Evolutionary conservation across 2,113 vertebrate species (phyloP).

Genomic region (Symphodus melops): DNA sequence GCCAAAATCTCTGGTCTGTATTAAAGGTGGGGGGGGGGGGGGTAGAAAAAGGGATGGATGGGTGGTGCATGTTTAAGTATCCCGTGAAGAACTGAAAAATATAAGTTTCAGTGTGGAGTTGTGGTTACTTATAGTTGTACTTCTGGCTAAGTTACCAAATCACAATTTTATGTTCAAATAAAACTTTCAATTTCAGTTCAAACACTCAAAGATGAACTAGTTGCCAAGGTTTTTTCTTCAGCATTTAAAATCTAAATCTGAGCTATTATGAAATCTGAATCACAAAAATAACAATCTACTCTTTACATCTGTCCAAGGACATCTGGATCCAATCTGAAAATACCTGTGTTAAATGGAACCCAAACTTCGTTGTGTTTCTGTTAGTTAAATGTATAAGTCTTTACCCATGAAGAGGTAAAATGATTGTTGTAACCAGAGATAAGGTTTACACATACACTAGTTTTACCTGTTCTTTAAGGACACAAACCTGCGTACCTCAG

Average conservation of each 20-base stretch:
- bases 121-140: neutral
- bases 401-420: too few relatives aligned
- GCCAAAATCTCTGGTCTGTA: slow-evolving; percentile 27
- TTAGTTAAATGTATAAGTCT: too few relatives aligned
- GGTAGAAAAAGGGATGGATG: neutral
- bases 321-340: too few relatives aligned
- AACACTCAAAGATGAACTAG: too few relatives aligned
- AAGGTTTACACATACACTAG: neutral
- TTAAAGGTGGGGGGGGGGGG: neutral
- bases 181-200: too few relatives aligned
- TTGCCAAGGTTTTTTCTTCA: neutral
- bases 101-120: neutral
- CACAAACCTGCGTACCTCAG: neutral
- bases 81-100: neutral
- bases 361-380: too few relatives aligned
- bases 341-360: neutral
- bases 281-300: neutral
- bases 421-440: neutral
- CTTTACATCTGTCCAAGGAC: neutral
- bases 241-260: neutral
- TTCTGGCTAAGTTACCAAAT: neutral
- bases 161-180: too few relatives aligned
- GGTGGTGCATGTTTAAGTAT: slow-evolving; percentile 15
- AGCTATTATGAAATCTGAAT: neutral
- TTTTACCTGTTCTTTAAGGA: neutral